These are phyloP conservation scores for Ectropis grisescens DNA, from an alignment of 1,140 invertebrate species.

Conservation along the genomic window DNA sequence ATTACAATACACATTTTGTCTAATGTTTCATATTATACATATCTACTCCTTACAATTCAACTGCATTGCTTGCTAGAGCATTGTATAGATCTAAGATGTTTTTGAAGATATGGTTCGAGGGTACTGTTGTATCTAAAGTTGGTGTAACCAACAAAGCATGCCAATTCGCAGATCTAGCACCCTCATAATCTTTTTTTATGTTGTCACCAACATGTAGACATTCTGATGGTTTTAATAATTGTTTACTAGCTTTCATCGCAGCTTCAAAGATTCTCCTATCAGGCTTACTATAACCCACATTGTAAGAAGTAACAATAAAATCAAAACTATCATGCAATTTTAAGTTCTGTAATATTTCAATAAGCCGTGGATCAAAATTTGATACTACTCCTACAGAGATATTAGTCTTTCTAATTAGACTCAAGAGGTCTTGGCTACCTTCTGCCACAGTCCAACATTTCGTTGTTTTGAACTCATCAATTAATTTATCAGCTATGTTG, in stretches of 20 bases:
- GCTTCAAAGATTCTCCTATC: constrained; percentile 79
- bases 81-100: constrained; percentile 22
- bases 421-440: constrained; percentile 75
- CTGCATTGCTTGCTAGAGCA: constrained; percentile 13
- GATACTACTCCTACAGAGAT: constrained; percentile 84
- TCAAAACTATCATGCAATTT: constrained; percentile 79
- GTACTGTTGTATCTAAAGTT: constrained; percentile 14
- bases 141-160: constrained; percentile 70
- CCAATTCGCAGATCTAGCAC: constrained; percentile 82
- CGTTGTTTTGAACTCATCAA: constrained; percentile 76
- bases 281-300: constrained; percentile 82
- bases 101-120: constrained; percentile 26
- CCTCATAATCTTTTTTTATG: constrained; percentile 80
- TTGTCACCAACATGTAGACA: constrained; percentile 89
- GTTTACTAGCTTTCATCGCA: constrained; percentile 71
- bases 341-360: constrained; percentile 75
- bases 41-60: no score
- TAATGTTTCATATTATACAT: no score
- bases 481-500: constrained; percentile 73
- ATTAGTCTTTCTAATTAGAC: constrained; percentile 63
- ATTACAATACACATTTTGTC: no score
- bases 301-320: constrained; percentile 85
- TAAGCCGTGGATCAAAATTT: constrained; percentile 88
- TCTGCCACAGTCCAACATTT: constrained; percentile 80
- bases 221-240: constrained; percentile 66